phyloP scores from a whole-genome alignment of 2,113 vertebrate genomes.

The Leuciscus idus region DNA sequence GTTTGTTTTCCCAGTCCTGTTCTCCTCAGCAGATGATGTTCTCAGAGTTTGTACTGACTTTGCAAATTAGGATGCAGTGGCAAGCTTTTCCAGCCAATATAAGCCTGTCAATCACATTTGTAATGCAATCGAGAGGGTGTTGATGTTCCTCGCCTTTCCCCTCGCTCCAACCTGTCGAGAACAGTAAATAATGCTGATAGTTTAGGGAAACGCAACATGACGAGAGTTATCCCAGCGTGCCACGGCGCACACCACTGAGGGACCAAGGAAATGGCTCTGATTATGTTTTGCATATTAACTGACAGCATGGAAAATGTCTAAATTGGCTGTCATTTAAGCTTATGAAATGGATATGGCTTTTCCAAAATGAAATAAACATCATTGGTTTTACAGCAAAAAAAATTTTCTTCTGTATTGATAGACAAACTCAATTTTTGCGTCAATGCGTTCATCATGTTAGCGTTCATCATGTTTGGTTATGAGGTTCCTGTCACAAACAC shows the following conservation, averaged over 20 bases:
- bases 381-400: slow-evolving; percentile 47
- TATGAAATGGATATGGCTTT: slow-evolving; percentile 62
- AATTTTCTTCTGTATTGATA: slow-evolving; percentile 57
- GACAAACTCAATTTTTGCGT: slow-evolving; percentile 59
- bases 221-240: slow-evolving; percentile 61
- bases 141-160: slow-evolving; percentile 56
- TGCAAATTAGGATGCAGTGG: slow-evolving; percentile 59
- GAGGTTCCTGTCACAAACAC: slow-evolving; percentile 50
- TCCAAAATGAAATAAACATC: slow-evolving; percentile 63
- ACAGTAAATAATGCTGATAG: slow-evolving; percentile 74
- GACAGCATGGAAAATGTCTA: slow-evolving; percentile 64
- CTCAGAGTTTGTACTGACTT: slow-evolving; percentile 49
- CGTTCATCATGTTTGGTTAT: slow-evolving; percentile 43
- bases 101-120: slow-evolving; percentile 66
- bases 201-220: slow-evolving; percentile 71
- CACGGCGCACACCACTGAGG: slow-evolving; percentile 32
- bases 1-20: slow-evolving; percentile 20
- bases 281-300: slow-evolving; percentile 63
- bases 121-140: slow-evolving; percentile 65
- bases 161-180: slow-evolving; percentile 50
- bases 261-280: slow-evolving; percentile 38
- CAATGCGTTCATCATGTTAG: slow-evolving; percentile 45
- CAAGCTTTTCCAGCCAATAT: slow-evolving; percentile 56
- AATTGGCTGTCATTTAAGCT: slow-evolving; percentile 71
- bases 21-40: slow-evolving; percentile 53